Conservation (phyloP, 2,797 vertebrate genomes). For the Choloepus didactylus region DNA sequence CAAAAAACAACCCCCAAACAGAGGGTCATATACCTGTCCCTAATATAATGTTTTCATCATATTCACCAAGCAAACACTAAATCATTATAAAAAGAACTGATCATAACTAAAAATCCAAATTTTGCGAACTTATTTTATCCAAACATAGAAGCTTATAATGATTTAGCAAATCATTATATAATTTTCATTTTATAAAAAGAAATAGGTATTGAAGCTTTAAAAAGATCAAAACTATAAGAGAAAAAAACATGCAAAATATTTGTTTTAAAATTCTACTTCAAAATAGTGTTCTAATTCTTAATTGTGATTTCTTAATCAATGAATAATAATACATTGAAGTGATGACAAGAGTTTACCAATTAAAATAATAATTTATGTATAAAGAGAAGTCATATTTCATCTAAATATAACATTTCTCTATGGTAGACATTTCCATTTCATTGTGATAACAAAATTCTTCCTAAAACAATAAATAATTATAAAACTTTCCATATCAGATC, state of each 20-base stretch:
- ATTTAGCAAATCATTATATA: neutral
- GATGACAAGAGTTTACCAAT: neutral
- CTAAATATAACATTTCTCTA: neutral
- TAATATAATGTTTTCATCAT: conserved; percentile 16
- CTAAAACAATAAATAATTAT: conserved; percentile 11
- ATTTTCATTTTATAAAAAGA: neutral
- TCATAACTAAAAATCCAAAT: neutral
- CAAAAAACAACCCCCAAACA: conserved; percentile 34
- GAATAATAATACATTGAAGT: neutral
- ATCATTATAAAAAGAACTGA: neutral
- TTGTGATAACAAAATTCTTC: neutral
- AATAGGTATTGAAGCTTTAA: neutral
- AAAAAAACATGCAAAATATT: neutral
- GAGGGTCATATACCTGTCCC: neutral
- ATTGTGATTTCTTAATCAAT: neutral
- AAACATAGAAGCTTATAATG: neutral
- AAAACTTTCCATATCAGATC: neutral
- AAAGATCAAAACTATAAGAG: neutral
- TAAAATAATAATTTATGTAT: conserved; percentile 26
- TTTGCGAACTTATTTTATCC: neutral
- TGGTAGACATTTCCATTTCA: neutral
- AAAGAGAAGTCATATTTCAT: neutral
- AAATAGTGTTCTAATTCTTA: neutral
- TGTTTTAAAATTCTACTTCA: neutral
- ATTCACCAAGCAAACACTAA: neutral